Percentiles rank a stretch among this genome's conserved stretches.
These are phyloP conservation scores for Aplysina aerophoba DNA, from an alignment of 37 sponge, comb jelly and placozoan species.

Conservation along the genomic window DNA sequence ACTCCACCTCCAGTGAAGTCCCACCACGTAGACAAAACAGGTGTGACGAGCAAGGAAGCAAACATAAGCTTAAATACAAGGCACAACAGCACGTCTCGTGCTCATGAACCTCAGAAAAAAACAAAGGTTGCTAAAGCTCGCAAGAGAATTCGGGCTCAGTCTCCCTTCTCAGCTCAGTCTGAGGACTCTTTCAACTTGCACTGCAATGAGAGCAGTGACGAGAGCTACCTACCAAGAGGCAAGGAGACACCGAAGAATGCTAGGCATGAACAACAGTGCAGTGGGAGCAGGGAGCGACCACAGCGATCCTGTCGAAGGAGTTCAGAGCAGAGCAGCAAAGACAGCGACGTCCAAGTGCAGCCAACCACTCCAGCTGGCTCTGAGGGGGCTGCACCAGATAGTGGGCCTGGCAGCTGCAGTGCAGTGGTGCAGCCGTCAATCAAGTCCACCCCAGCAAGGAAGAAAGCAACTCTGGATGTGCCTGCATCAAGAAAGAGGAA, in stretches of 20 bases:
- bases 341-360: background rate
- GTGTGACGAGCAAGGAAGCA: background rate
- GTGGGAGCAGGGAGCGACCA: background rate
- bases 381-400: background rate
- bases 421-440: too few species aligned
- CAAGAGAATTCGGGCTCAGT: too few species aligned
- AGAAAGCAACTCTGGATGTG: too few species aligned
- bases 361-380: background rate
- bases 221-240: background rate
- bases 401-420: background rate
- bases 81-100: background rate
- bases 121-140: too few species aligned
- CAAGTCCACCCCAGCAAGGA: too few species aligned
- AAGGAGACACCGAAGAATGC: background rate
- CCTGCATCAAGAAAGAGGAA: too few species aligned
- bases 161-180: background rate
- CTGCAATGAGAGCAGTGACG: background rate
- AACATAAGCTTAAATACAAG: background rate
- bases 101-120: too few species aligned
- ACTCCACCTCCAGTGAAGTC: background rate
- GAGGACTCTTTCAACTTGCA: background rate
- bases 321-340: background rate
- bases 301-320: background rate
- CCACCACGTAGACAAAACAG: background rate
- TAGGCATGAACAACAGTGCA: background rate